Base-by-base conservation (phyloP, 2,888 invertebrate species). In the Pterostichus madidus region DNA sequence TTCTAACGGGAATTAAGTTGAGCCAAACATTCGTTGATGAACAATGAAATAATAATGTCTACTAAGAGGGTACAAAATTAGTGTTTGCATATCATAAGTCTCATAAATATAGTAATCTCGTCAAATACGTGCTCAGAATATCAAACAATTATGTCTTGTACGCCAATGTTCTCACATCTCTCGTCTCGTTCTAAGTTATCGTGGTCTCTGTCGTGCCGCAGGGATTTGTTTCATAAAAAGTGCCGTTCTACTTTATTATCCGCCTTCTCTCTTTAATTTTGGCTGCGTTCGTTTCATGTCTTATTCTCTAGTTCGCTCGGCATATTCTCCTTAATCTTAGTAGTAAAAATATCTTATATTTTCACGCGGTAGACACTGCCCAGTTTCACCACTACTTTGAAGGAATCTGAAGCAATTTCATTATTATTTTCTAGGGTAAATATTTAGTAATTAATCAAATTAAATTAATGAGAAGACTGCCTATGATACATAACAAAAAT, bases 191-290 rank as follows among this genome's bases (percentile, higher is more conserved):
- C 13, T 8, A 56, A 56, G 13, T 56, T 31, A 31, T 64, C 32
- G 32, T 39, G 8, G 46, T 75, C 52, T 75, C 31, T 32, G 39
- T 44, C 61, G 39, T 44, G 81, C 73, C 71, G 15, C 15, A 75
- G 75, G 75, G 81, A 81, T 81, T 73, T 46, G 75, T 75, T 64
- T 73, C 81, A 81, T 75, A 75, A 81, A 81, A 81, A 81, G 46
- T 81, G 75, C 61, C 32, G 75, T 61, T 80, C 53, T 80, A 73
- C 80, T 80, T 80, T 80, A 80, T 80, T 81, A 81, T 73, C 75
- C 81, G 13, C 32, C 68, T 49, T 81, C 73, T 75, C 75, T 59
- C 61, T 81, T 75, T 81, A 75, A 75, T 81, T 81, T 75, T 53
- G 71, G 56, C 52, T 80, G 53, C 49, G 17, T 61, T 68, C 64